Base-by-base conservation (phyloP, 2,113 vertebrate genomes). In the Mesoclemmys tuberculata region DNA sequence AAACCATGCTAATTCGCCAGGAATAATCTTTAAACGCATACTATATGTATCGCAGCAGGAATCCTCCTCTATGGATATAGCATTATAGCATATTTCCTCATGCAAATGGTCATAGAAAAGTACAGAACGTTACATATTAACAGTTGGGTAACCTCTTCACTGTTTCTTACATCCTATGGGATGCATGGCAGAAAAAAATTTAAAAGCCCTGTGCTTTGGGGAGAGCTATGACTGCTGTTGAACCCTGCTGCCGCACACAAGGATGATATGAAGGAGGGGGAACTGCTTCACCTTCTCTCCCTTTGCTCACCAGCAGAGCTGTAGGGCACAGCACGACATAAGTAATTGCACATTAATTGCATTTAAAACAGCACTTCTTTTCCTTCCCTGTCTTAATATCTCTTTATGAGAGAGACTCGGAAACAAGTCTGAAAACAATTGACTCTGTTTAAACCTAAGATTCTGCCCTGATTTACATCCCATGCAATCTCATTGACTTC, bases 11-110 rank as follows among this genome's bases (percentile, higher is more conserved):
- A 96, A 87, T 46, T 56, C 29, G 41, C 55, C 56, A 80, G 81
- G 87, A 93, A 92, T 85, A 94, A 90, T 51, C 16, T 87, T 95
- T 82, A 80, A 81, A 93, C 56, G 35, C 31, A 49, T 68, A 95
- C 5, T 52, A 10, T 71, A n/a, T 92, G 24, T 71, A 87, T 79
- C 27, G 90, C 49, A 38, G 11, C 10, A 77, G 55, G 44, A 89
- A 19, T 74, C 77, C n/a, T 52, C 12, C 51, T 89, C 56, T 46
- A 27, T 49, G 46, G 64, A 21, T 82, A 35, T 31, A 77, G 2
- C 21, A 71, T 26, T 83, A 44, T 58, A 80, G 27, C 1, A 2
- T 21, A 55, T 74, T 89, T 88, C 29, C 11, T 41, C 68, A 54
- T 82, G 38, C 44, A 74, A 49, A 24, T 29, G 10, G 18, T 68